phyloP scores from a whole-genome alignment of 2,797 vertebrate genomes.

The Tenualosa ilisha region DNA sequence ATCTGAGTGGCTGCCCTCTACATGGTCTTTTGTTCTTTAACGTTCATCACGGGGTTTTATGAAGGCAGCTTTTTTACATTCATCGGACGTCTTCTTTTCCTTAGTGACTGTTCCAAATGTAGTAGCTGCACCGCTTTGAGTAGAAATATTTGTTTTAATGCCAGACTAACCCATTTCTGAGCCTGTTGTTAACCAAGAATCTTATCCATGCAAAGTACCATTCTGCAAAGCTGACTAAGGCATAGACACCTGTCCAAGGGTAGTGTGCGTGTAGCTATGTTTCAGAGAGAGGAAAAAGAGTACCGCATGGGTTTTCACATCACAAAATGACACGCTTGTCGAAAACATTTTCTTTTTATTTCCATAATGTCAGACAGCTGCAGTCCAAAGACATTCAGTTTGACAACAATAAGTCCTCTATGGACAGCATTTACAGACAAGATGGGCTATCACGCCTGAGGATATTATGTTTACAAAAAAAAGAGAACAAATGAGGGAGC shows the following conservation, averaged over 20 bases:
- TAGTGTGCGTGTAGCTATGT: background rate
- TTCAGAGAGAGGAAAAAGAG: background rate
- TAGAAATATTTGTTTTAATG: background rate
- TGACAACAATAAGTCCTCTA: conserved; percentile 73
- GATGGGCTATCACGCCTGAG: conserved; percentile 63
- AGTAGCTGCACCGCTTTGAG: background rate
- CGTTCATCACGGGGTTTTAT: background rate
- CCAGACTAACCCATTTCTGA: background rate
- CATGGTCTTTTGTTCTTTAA: background rate
- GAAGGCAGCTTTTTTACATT: background rate
- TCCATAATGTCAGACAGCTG: conserved; percentile 68
- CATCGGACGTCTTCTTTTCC: background rate
- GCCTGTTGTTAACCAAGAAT: background rate
- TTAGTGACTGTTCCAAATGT: background rate
- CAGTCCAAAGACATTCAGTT: conserved; percentile 74
- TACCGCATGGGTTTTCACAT: background rate
- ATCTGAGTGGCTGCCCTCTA: background rate
- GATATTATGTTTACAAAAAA: conserved; percentile 41
- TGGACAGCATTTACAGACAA: conserved; percentile 71
- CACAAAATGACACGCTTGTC: conserved; percentile 51
- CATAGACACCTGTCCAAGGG: too few species aligned
- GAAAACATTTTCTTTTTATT: conserved; percentile 71
- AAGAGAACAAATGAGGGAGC: conserved; percentile 30
- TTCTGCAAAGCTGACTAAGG: too few species aligned
- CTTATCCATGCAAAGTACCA: background rate